Evolutionary conservation across 2,888 invertebrate species (phyloP), one percentile per base, ranked within the genome.

Genomic region (Scelioninae gen. 1): DNA sequence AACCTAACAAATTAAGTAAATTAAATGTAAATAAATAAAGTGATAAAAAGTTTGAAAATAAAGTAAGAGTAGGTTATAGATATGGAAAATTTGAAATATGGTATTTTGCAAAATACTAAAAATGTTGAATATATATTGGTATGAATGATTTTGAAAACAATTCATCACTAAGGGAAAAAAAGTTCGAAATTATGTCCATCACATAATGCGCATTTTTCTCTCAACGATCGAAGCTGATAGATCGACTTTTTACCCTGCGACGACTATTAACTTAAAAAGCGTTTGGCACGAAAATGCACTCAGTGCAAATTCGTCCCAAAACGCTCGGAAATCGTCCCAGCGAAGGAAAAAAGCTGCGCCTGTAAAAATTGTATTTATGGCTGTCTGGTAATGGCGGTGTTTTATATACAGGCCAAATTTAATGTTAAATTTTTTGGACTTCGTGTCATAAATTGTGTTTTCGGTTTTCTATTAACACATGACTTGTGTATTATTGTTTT

Each of bases 211-310:
- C 47, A 60, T 60, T 76, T 75, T 60, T 58, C 66, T 60, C 23
- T 29, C 11, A 23, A 13, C 76, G 60, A 69, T 77, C 77, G 77
- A 53, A 69, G 62, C 53, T 66, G 68, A 76, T 76, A 47, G 76
- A 76, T 76, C 58, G 68, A 51, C 68, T 76, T 76, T 77, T 77
- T 77, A 45, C 63, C 43, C 45, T 45, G 32, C 60, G 55, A 51
- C 63, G 62, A 55, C 77, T 69, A 77, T 69, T 77, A 69, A 69
- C 69, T 69, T 77, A 77, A 77, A 77, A 77, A 68, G 68, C 62
- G 68, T 77, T 77, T 77, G 76, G 76, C 76, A 77, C 68, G 76
- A 77, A 77, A 77, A 77, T 77, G 76, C 76, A 77, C 76, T 77
- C 76, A 62, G 76, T 68, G 76, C 76, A 68, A 62, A 77, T 68